phyloP scores from a whole-genome alignment of 2,888 invertebrate species.

The Aspidapion aeneum region DNA sequence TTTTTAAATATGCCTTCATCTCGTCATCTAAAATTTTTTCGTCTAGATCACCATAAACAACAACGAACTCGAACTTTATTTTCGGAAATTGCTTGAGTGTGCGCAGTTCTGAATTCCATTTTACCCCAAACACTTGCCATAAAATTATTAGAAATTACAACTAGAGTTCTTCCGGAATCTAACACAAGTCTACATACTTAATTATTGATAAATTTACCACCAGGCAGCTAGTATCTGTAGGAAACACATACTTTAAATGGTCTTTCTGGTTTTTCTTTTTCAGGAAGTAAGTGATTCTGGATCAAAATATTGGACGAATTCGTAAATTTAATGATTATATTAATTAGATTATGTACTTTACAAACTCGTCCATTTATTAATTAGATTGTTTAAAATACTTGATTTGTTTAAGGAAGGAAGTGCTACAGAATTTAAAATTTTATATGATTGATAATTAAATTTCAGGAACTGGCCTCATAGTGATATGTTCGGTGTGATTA shows the following conservation, averaged over 20 bases:
- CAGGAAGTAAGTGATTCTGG: constrained; percentile 57
- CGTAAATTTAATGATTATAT: too few relatives aligned
- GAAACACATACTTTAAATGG: constrained; percentile 70
- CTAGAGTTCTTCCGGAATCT: constrained; percentile 65
- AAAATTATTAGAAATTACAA: constrained; percentile 70
- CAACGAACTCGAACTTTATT: constrained; percentile 65
- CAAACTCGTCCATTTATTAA: too few relatives aligned
- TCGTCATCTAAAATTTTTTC: constrained; percentile 60
- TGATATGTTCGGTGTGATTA: not conserved
- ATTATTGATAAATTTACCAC: constrained; percentile 68
- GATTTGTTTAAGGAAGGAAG: too few relatives aligned
- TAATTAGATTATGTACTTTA: too few relatives aligned
- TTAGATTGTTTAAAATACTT: too few relatives aligned
- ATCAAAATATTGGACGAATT: too few relatives aligned
- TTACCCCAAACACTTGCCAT: constrained; percentile 74
- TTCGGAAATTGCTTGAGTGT: constrained; percentile 67
- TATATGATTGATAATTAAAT: too few relatives aligned
- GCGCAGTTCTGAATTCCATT: constrained; percentile 70
- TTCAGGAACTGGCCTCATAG: not conserved
- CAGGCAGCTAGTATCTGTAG: constrained; percentile 69
- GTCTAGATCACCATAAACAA: constrained; percentile 68
- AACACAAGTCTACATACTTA: constrained; percentile 70
- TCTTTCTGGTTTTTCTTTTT: constrained; percentile 60
- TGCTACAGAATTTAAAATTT: too few relatives aligned
- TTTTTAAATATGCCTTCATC: constrained; percentile 65